Conservation (phyloP, 2,888 invertebrate genomes). For the Drosophila subquinaria region DNA sequence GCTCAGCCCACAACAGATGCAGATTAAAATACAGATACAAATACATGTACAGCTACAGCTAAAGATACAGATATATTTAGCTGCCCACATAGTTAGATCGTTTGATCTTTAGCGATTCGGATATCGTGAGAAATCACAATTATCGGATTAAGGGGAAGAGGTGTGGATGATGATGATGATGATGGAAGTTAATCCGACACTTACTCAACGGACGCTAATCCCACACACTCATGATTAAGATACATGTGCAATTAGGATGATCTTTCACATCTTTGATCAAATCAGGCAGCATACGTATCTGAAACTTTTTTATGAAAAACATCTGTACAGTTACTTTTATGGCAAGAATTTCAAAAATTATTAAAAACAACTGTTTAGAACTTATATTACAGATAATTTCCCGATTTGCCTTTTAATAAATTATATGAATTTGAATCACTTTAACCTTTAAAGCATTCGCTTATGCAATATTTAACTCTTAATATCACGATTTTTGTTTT, state of each 20-base stretch:
- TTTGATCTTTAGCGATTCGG: conserved; percentile 24
- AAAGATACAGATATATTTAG: conserved; percentile 6
- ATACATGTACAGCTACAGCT: conserved; percentile 5
- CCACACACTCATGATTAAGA: conserved; percentile 2
- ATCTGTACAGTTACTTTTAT: no score
- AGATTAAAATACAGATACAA: conserved; percentile 13
- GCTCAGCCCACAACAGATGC: conserved; percentile 23
- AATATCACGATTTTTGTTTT: no score
- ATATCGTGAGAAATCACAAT: conserved; percentile 13
- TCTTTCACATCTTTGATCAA: neutral
- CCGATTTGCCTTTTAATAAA: no score
- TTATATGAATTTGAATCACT: no score
- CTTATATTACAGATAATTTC: no score
- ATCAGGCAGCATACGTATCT: no score
- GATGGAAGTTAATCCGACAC: neutral
- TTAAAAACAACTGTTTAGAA: no score
- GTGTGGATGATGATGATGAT: neutral
- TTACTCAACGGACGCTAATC: neutral
- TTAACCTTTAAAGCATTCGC: no score
- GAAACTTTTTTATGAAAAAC: no score
- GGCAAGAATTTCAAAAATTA: no score
- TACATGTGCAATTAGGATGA: neutral
- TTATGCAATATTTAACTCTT: no score
- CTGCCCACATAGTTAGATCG: conserved; percentile 7
- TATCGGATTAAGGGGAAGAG: neutral